These are phyloP conservation scores for Callithrix jacchus DNA, from an alignment of 2,113 vertebrate genomes.

Conservation along the genomic window DNA sequence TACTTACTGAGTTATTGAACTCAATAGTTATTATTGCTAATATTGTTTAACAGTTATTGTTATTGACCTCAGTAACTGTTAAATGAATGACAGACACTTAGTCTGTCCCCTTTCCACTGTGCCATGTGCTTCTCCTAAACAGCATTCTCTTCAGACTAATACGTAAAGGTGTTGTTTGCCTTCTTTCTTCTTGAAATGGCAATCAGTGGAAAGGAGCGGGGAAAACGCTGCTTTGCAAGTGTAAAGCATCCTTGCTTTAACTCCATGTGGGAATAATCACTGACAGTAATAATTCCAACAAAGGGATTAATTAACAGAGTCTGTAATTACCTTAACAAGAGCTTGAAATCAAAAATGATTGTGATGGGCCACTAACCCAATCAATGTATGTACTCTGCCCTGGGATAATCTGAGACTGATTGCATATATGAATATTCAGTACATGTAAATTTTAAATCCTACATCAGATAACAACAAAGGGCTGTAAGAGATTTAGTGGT, in stretches of 20 bases:
- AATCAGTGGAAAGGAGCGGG: neutral
- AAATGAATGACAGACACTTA: neutral
- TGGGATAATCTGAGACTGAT: conserved; percentile 16
- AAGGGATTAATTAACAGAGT: conserved; percentile 57
- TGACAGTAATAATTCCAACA: conserved; percentile 46
- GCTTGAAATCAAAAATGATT: conserved; percentile 61
- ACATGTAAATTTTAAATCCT: conserved; percentile 62
- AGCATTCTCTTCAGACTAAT: neutral
- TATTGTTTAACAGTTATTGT: no score
- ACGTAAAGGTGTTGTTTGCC: neutral
- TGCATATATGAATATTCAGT: conserved; percentile 66
- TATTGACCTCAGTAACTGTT: neutral
- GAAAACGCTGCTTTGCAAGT: conserved; percentile 9
- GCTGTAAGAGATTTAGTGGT: neutral
- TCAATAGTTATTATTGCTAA: no score
- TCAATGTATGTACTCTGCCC: conserved; percentile 14
- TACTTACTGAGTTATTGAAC: no score
- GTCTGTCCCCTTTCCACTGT: neutral
- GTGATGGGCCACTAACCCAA: conserved; percentile 48
- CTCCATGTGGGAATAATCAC: conserved; percentile 30
- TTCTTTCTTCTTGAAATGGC: neutral
- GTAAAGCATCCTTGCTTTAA: conserved; percentile 24
- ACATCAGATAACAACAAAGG: conserved; percentile 9
- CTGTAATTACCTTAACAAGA: conserved; percentile 65
- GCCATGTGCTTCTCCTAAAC: neutral